Percentiles rank a stretch among this genome's conserved stretches.
Conservation (phyloP, 2,113 vertebrate genomes). For the Eonycteris spelaea region DNA sequence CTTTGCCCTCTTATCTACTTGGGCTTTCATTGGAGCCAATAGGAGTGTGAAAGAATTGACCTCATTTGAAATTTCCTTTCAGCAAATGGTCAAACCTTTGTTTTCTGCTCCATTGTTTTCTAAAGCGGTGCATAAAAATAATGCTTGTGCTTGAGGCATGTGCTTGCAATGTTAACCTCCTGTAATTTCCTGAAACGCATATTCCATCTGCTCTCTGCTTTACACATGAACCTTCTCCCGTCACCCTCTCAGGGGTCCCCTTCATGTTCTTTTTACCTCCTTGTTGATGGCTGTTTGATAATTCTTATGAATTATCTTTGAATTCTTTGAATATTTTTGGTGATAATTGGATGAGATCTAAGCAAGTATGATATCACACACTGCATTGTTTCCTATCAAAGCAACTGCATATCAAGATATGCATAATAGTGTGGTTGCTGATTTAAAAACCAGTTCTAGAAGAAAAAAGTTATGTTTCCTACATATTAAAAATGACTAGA, state of each 20-base stretch:
- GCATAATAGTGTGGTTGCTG: background rate
- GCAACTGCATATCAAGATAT: background rate
- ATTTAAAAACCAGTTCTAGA: constrained; percentile 22
- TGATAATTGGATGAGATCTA: background rate
- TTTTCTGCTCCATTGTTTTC: constrained; percentile 58
- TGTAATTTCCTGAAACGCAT: background rate
- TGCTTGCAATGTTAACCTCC: background rate
- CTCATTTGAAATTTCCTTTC: constrained; percentile 66
- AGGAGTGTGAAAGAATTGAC: constrained; percentile 58
- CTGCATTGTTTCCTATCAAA: background rate
- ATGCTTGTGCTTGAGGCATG: constrained; percentile 26
- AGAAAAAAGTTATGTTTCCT: background rate
- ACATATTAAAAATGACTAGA: constrained; percentile 22
- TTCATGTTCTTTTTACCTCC: background rate
- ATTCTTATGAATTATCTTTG: background rate
- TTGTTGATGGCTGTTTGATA: background rate
- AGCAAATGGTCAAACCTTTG: constrained; percentile 66
- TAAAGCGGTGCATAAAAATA: constrained; percentile 56
- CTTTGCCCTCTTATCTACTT: background rate
- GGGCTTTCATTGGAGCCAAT: constrained; percentile 41
- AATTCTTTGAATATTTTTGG: background rate
- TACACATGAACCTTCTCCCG: background rate
- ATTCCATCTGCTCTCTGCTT: background rate
- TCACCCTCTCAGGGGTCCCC: background rate
- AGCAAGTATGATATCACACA: background rate